Conservation (phyloP, 1,140 invertebrate species). For the Lepidurus couesii region DNA sequence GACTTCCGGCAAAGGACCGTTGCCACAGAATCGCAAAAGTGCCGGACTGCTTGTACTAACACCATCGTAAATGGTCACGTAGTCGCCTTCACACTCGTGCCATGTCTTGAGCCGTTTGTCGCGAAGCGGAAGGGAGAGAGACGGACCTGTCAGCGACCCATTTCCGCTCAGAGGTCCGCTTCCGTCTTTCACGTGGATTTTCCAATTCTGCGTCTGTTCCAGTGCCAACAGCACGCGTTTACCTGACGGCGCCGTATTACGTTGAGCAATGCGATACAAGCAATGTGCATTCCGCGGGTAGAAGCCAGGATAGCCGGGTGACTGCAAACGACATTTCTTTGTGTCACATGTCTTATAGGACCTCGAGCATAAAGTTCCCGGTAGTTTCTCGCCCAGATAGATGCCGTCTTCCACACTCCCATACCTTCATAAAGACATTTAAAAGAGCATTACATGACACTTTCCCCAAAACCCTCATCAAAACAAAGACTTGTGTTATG, state of each 20-base stretch:
- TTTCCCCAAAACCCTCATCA: background rate
- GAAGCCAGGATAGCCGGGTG: conserved; percentile 77
- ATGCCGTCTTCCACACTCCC: background rate
- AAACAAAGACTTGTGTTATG: too few species aligned
- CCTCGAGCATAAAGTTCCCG: conserved; percentile 79
- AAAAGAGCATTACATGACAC: background rate
- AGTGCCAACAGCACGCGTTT: conserved; percentile 19
- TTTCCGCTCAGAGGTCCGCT: conserved; percentile 14
- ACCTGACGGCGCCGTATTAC: background rate
- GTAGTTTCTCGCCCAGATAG: conserved; percentile 68
- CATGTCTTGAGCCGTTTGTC: conserved; percentile 56
- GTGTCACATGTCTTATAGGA: conserved; percentile 83
- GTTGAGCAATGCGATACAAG: conserved; percentile 52
- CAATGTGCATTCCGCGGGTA: conserved; percentile 79
- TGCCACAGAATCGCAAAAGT: conserved; percentile 81
- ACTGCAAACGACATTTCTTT: conserved; percentile 74
- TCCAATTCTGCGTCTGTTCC: conserved; percentile 21
- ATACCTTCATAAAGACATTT: conserved; percentile 25
- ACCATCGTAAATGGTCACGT: conserved; percentile 83
- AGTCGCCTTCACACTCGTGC: conserved; percentile 81
- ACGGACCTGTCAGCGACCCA: conserved; percentile 15
- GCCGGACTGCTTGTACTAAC: conserved; percentile 81
- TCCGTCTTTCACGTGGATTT: conserved; percentile 30
- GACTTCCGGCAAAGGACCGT: conserved; percentile 64
- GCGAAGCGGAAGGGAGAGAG: background rate